Percentiles rank a stretch among this genome's conserved stretches.
Conservation (phyloP, 2,888 invertebrate genomes). For the Cerceris rybyensis region DNA sequence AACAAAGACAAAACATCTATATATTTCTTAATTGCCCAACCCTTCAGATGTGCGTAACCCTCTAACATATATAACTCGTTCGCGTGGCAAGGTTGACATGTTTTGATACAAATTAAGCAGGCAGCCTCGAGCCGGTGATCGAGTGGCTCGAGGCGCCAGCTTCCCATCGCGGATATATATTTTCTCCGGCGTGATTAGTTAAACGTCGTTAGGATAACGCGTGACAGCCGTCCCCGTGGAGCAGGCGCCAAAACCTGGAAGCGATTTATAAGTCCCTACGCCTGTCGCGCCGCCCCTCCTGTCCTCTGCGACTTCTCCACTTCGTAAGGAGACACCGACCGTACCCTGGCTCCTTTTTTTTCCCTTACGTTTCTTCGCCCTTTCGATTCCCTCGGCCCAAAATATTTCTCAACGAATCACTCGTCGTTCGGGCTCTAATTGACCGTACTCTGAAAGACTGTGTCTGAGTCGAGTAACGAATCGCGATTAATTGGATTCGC, state of each 20-base stretch:
- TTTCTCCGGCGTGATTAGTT: slow-evolving; percentile 78
- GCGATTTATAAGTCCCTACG: slow-evolving; percentile 77
- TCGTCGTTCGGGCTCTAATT: slow-evolving; percentile 66
- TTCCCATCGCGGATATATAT: slow-evolving; percentile 74
- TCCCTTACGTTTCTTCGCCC: too few relatives aligned
- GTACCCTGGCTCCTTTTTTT: slow-evolving; percentile 33
- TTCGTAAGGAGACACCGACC: slow-evolving; percentile 61
- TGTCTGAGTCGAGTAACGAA: background rate
- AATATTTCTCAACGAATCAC: slow-evolving; percentile 69
- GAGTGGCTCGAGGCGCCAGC: slow-evolving; percentile 65
- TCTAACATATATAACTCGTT: slow-evolving; percentile 53
- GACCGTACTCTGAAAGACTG: slow-evolving; percentile 48
- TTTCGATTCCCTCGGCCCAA: slow-evolving; percentile 41
- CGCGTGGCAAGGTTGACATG: slow-evolving; percentile 71
- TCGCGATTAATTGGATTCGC: background rate
- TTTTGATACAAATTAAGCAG: slow-evolving; percentile 76
- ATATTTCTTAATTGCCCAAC: slow-evolving; percentile 36
- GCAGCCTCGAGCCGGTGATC: slow-evolving; percentile 55
- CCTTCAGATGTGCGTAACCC: slow-evolving; percentile 32
- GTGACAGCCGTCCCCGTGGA: slow-evolving; percentile 70
- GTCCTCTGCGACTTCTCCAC: slow-evolving; percentile 57
- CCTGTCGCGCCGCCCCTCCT: slow-evolving; percentile 15
- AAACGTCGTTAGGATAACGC: slow-evolving; percentile 77
- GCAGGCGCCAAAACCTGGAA: slow-evolving; percentile 72
- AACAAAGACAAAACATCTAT: background rate